These are phyloP conservation scores for Fragum whitleyi DNA, from an alignment of 2,888 invertebrate genomes.

Conservation along the genomic window DNA sequence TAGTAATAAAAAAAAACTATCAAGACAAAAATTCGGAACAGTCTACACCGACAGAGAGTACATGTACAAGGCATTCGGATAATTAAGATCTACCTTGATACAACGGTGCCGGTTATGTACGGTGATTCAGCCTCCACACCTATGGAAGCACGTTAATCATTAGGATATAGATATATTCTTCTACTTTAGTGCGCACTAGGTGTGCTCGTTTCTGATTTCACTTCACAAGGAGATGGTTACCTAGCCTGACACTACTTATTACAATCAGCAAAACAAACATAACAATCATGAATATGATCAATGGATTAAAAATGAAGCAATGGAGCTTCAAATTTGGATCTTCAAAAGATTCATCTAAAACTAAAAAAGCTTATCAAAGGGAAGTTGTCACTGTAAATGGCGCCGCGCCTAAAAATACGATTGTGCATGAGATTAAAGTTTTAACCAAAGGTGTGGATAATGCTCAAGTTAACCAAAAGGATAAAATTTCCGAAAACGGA, in stretches of 20 bases:
- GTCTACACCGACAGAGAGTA: no score
- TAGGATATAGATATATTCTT: slow-evolving; percentile 6
- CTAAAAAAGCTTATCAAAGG: slow-evolving; percentile 17
- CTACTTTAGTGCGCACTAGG: slow-evolving; percentile 16
- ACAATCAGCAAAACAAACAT: slow-evolving; percentile 2
- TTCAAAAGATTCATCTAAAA: neutral
- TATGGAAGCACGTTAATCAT: slow-evolving; percentile 23
- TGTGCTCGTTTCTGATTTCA: slow-evolving; percentile 28
- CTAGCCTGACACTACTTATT: slow-evolving; percentile 6
- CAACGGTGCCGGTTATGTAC: neutral
- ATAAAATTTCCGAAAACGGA: slow-evolving; percentile 3
- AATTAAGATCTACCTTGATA: neutral
- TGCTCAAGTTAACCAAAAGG: neutral
- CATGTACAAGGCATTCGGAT: no score
- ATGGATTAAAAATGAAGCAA: slow-evolving; percentile 21
- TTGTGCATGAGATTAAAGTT: slow-evolving; percentile 15
- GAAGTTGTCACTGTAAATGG: slow-evolving; percentile 10
- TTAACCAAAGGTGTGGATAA: neutral
- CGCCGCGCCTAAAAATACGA: neutral
- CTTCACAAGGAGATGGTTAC: slow-evolving; percentile 24
- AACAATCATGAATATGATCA: slow-evolving; percentile 17
- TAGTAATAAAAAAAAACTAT: no score
- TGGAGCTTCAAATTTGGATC: slow-evolving; percentile 20
- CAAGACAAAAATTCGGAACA: no score
- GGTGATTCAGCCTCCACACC: slow-evolving; percentile 24